Conservation (phyloP, 2,888 invertebrate genomes). For the Lepidonotus clava region DNA sequence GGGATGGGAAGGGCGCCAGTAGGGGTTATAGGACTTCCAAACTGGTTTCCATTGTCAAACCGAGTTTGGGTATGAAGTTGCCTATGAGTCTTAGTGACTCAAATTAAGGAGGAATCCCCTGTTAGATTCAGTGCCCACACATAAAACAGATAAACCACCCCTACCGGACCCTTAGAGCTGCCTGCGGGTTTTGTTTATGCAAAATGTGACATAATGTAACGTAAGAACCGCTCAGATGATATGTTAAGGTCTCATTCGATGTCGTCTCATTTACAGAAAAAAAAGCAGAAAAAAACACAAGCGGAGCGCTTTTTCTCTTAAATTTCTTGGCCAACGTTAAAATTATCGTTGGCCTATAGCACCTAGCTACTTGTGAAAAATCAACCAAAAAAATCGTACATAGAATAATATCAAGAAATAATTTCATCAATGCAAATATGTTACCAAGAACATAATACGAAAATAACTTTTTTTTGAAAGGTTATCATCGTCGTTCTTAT, state of each 20-base stretch:
- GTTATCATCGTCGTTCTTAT: background rate
- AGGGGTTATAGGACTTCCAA: background rate
- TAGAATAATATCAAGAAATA: background rate
- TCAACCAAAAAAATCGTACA: background rate
- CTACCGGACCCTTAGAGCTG: background rate
- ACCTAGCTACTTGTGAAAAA: background rate
- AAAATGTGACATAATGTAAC: conserved; percentile 38
- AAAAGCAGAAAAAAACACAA: too few relatives aligned
- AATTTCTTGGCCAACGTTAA: background rate
- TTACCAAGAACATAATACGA: background rate
- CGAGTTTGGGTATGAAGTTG: background rate
- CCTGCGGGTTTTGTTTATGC: conserved; percentile 48
- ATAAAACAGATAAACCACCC: background rate
- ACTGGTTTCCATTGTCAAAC: conserved; percentile 36
- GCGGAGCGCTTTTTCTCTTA: conserved; percentile 9
- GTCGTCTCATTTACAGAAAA: conserved; percentile 11
- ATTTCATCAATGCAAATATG: background rate
- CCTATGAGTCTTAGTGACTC: background rate
- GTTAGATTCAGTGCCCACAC: background rate
- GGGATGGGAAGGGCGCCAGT: background rate
- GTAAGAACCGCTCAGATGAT: conserved; percentile 2
- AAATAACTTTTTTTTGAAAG: background rate
- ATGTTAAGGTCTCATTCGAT: background rate
- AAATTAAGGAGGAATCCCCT: background rate
- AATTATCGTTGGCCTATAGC: background rate